These are phyloP conservation scores for Rhinophrynus dorsalis DNA, from an alignment of 2,797 vertebrate species.

Conservation along the genomic window DNA sequence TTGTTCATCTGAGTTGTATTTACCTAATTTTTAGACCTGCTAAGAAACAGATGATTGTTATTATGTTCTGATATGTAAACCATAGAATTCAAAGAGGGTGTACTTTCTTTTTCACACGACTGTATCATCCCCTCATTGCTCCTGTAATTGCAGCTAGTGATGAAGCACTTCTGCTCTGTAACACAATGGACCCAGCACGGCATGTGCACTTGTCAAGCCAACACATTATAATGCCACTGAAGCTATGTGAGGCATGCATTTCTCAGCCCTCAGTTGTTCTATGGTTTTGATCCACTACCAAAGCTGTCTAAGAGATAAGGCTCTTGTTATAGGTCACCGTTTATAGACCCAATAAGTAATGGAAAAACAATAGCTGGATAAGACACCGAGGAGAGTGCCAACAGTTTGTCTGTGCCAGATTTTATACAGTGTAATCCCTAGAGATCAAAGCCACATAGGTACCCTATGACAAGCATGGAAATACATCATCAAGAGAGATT, in stretches of 20 bases:
- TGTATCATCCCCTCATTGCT: background rate
- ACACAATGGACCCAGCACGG: background rate
- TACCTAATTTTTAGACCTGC: too few species aligned
- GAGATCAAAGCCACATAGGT: constrained; percentile 37
- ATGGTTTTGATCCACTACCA: constrained; percentile 29
- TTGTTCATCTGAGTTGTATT: too few species aligned
- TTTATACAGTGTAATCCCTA: constrained; percentile 35
- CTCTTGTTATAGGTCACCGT: constrained; percentile 38
- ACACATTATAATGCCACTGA: constrained; percentile 12
- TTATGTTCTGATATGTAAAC: too few species aligned
- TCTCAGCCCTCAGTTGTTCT: constrained; percentile 28
- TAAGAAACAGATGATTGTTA: too few species aligned
- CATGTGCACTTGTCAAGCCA: constrained; percentile 7
- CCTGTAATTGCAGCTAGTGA: background rate
- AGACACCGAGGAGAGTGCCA: constrained; percentile 6
- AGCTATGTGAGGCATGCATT: constrained; percentile 25
- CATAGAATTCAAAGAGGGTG: too few species aligned
- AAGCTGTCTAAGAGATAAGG: constrained; percentile 36
- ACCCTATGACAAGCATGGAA: constrained; percentile 33
- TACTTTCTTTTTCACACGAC: too few species aligned
- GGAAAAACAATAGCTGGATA: constrained; percentile 40
- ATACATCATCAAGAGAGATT: constrained; percentile 27
- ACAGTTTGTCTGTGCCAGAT: constrained; percentile 5
- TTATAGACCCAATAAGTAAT: constrained; percentile 25
- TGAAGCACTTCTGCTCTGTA: constrained; percentile 7